A percentile compares a stretch with the other conserved stretches of the same genome.
These are phyloP conservation scores for Melangyna quadrimaculata DNA, from an alignment of 2,888 invertebrate species.

Conservation along the genomic window DNA sequence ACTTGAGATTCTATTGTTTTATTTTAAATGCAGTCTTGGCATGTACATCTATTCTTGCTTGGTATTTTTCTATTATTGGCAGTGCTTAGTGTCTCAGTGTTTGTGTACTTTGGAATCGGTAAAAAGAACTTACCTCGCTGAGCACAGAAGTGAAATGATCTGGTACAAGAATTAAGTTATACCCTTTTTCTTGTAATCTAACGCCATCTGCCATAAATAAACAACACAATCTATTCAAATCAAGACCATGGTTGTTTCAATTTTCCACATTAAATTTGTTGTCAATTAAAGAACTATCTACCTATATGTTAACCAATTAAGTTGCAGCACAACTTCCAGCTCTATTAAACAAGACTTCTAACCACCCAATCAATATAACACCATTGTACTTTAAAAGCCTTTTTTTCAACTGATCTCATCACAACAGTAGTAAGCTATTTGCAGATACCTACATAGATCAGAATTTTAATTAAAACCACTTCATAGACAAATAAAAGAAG, in stretches of 20 bases:
- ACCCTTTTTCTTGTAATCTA: too few relatives aligned
- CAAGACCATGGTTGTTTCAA: not conserved
- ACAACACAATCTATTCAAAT: not conserved
- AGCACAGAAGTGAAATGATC: too few relatives aligned
- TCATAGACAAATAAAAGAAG: not conserved
- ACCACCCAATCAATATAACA: not conserved
- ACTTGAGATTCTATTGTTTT: too few relatives aligned
- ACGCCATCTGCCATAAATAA: not conserved
- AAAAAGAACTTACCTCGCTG: too few relatives aligned
- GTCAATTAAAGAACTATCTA: not conserved
- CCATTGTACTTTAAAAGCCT: not conserved
- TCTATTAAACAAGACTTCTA: not conserved
- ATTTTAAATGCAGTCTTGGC: too few relatives aligned
- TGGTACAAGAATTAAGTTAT: too few relatives aligned
- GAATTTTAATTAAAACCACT: slow-evolving; percentile 7
- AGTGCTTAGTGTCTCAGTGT: too few relatives aligned
- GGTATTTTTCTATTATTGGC: too few relatives aligned
- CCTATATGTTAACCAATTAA: not conserved
- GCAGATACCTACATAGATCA: not conserved
- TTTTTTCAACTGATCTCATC: not conserved
- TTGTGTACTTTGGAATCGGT: too few relatives aligned
- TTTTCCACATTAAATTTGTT: not conserved
- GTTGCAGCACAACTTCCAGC: not conserved
- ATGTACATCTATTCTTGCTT: too few relatives aligned
- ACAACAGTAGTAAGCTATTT: not conserved